Evolutionary conservation across 1,140 invertebrate genomes (phyloP).

Genomic region (Drosophila burlai): DNA sequence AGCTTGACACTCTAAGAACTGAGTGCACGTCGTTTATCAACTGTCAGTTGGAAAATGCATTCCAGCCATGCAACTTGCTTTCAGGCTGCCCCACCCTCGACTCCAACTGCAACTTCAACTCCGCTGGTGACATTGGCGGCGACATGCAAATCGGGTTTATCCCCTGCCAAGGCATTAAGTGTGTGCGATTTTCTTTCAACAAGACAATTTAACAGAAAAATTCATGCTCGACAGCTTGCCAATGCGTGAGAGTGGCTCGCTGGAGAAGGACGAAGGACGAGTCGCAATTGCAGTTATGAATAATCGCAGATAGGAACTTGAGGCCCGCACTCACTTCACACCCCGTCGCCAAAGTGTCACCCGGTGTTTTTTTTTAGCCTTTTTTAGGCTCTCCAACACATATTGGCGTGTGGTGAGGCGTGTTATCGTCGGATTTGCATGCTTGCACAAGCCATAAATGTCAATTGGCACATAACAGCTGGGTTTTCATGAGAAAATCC

Average conservation of each 20-base stretch:
- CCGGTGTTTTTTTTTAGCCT: conserved; percentile 18
- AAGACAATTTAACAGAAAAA: conserved; percentile 80
- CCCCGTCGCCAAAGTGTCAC: conserved; percentile 25
- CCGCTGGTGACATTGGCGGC: conserved; percentile 22
- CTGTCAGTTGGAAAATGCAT: conserved; percentile 72
- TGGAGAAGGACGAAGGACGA: conserved; percentile 10
- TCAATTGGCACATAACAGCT: conserved; percentile 63
- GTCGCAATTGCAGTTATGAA: conserved; percentile 69
- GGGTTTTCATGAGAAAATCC: conserved; percentile 16
- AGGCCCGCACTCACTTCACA: conserved; percentile 4
- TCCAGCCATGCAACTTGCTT: conserved; percentile 52
- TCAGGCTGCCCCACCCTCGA: conserved; percentile 26
- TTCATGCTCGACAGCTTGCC: conserved; percentile 74
- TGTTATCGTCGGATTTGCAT: conserved; percentile 74
- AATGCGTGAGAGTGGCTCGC: conserved; percentile 45
- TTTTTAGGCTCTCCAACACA: conserved; percentile 23
- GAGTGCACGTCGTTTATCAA: conserved; percentile 77
- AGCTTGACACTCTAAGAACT: conserved; percentile 51
- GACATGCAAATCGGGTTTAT: conserved; percentile 74
- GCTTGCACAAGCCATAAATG: conserved; percentile 79
- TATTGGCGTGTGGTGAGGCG: conserved; percentile 62
- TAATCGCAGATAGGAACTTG: conserved; percentile 63
- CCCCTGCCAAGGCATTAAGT: conserved; percentile 66
- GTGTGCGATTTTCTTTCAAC: conserved; percentile 80
- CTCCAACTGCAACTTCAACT: background rate